Conservation (phyloP, 1,140 invertebrate genomes). For the Drosophila lini region DNA sequence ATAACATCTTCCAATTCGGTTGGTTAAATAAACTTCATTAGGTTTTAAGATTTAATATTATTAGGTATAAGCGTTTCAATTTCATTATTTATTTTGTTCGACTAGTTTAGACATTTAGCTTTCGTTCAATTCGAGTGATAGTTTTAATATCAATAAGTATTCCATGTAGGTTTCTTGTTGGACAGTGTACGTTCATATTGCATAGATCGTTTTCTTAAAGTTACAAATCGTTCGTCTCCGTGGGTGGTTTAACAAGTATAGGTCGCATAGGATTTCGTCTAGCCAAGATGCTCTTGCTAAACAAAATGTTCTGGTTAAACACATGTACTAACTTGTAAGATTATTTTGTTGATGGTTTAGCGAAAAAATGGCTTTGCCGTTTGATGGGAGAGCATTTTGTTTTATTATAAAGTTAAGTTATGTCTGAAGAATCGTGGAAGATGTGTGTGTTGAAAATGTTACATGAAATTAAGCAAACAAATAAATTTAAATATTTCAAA, state of each 20-base stretch:
- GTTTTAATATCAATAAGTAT: conserved; percentile 43
- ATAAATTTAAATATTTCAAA: conserved; percentile 1
- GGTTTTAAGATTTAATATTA: conserved; percentile 16
- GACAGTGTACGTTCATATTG: conserved; percentile 69
- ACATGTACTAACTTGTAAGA: conserved; percentile 20
- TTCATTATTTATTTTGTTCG: conserved; percentile 64
- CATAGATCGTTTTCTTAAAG: conserved; percentile 58
- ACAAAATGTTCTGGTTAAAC: conserved; percentile 26
- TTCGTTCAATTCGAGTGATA: conserved; percentile 42
- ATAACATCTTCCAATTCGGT: conserved; percentile 31
- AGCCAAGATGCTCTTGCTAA: conserved; percentile 29
- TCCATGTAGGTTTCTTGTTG: conserved; percentile 31
- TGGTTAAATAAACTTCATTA: conserved; percentile 51
- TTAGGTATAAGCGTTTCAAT: conserved; percentile 72
- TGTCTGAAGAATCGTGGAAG: conserved; percentile 4
- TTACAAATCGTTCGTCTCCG: conserved; percentile 42
- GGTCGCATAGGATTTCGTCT: conserved; percentile 56
- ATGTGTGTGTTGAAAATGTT: not conserved
- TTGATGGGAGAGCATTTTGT: conserved; percentile 25
- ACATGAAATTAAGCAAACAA: not conserved
- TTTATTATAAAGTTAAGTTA: not conserved
- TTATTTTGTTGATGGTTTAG: conserved; percentile 24
- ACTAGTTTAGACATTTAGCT: conserved; percentile 75
- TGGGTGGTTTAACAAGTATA: conserved; percentile 72
- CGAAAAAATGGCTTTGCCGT: conserved; percentile 36